Evolutionary conservation across 2,888 invertebrate species (phyloP), one percentile per base, ranked within the genome.

Genomic region (Peribatodes rhomboidaria): DNA sequence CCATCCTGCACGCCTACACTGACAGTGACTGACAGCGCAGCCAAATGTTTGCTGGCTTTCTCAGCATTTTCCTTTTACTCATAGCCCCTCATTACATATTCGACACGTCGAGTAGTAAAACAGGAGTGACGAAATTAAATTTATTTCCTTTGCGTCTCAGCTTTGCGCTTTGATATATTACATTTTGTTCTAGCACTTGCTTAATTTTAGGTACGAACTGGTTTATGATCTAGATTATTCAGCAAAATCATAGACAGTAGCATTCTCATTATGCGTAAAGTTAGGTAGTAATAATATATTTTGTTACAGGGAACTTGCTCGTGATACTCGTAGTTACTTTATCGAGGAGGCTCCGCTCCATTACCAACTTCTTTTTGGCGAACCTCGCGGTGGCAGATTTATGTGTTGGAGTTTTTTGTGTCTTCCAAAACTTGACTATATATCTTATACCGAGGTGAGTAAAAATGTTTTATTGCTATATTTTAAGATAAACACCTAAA

Each of bases 361-460:
- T 97, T 72, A 98, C 98, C 46, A 98, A 98, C 88, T 98, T 98
- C 87, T 98, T 98, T 87, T 90, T 98, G 82, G 98, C 97, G 18
- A 98, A 98, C 87, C 92, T 98, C 73, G 98, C 98, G 0, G 95
- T 97, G 58, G 98, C 98, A 3, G 98, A 98, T 88, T 95, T 98
- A 74, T 97, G 98, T 80, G 98, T 98, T n/a, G 98, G 97, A 9
- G 94, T 98, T 58, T 98, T 98, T 88, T 98, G 98, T 87, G 97
- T 98, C 61, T 96, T 97, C 85, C 98, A 98, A 85, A 98, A 97
- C 83, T 93, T 98, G 75, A 96, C 96, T 49, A 97, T 96, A 74
- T 97, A 97, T 86, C 94, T 97, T 61, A 96, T 96, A 75, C 95
- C 95, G 54, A 96, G 96, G 96, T 96, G 81, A 95, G 89, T 82